A percentile compares a stretch with the other conserved stretches of the same genome.
These are phyloP conservation scores for Diadegma fenestrale DNA, from an alignment of 2,888 invertebrate species.

Conservation along the genomic window DNA sequence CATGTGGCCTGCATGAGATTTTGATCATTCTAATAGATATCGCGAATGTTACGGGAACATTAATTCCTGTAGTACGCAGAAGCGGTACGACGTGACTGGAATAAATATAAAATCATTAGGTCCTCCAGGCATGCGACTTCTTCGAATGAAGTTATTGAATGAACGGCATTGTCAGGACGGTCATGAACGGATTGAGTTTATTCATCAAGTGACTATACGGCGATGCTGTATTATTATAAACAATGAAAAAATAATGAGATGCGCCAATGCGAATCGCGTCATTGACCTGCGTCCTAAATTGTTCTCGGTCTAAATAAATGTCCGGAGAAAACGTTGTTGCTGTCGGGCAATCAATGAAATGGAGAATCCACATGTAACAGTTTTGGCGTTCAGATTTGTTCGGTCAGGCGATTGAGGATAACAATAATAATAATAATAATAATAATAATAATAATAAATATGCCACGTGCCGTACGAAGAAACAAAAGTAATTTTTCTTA, in stretches of 20 bases:
- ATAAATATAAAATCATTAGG: background rate
- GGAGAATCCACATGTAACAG: background rate
- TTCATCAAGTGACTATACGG: background rate
- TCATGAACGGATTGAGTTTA: background rate
- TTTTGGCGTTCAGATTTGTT: constrained; percentile 14
- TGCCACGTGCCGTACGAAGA: background rate
- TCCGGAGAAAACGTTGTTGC: background rate
- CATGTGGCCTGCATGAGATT: background rate
- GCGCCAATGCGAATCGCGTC: background rate
- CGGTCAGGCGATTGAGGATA: background rate
- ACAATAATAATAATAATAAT: background rate
- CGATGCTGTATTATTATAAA: background rate
- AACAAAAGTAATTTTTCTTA: constrained; percentile 18
- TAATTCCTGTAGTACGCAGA: background rate
- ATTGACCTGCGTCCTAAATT: background rate
- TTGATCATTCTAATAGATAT: background rate
- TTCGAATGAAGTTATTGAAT: background rate
- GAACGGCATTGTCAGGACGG: background rate
- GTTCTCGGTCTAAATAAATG: background rate
- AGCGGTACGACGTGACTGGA: constrained; percentile 4
- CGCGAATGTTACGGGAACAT: background rate
- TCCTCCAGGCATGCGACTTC: background rate
- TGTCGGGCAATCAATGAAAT: background rate
- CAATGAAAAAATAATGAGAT: background rate
- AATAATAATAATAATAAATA: background rate